These are phyloP conservation scores for Lacanobia wlatinum DNA, from an alignment of 2,888 invertebrate genomes.

Conservation along the genomic window DNA sequence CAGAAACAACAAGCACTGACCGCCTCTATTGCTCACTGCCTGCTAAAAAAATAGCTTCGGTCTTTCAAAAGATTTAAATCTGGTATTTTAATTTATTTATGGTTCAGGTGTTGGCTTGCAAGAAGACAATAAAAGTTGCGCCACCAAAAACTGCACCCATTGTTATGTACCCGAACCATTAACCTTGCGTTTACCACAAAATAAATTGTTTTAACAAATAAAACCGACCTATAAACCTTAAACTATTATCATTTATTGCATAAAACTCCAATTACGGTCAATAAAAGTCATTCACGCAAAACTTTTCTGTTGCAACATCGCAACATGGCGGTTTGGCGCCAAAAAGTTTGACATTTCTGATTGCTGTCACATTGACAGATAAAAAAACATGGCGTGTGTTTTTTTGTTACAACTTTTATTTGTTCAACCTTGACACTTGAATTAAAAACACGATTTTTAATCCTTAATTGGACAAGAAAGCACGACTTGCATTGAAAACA, in stretches of 20 bases:
- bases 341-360: constrained; percentile 12
- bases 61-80: background rate
- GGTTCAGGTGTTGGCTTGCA: too few relatives aligned
- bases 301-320: constrained; percentile 26
- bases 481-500: constrained; percentile 14
- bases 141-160: constrained; percentile 23
- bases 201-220: constrained; percentile 42
- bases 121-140: constrained; percentile 14
- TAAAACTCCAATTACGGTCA: constrained; percentile 30
- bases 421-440: constrained; percentile 26
- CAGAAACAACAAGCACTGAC: too few relatives aligned
- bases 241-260: constrained; percentile 41
- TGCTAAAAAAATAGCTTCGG: background rate
- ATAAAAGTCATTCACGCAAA: constrained; percentile 46
- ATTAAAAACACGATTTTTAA: constrained; percentile 24
- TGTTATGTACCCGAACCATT: constrained; percentile 21
- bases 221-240: constrained; percentile 21
- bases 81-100: background rate
- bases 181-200: constrained; percentile 41
- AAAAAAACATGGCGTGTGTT: background rate
- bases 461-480: constrained; percentile 28
- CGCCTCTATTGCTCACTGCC: too few relatives aligned
- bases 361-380: constrained; percentile 36
- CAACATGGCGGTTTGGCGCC: constrained; percentile 37
- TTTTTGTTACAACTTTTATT: constrained; percentile 5